A percentile compares a stretch with the other conserved stretches of the same genome.
phyloP scores from a whole-genome alignment of 2,888 invertebrate genomes.

The Leucophenga maculata region DNA sequence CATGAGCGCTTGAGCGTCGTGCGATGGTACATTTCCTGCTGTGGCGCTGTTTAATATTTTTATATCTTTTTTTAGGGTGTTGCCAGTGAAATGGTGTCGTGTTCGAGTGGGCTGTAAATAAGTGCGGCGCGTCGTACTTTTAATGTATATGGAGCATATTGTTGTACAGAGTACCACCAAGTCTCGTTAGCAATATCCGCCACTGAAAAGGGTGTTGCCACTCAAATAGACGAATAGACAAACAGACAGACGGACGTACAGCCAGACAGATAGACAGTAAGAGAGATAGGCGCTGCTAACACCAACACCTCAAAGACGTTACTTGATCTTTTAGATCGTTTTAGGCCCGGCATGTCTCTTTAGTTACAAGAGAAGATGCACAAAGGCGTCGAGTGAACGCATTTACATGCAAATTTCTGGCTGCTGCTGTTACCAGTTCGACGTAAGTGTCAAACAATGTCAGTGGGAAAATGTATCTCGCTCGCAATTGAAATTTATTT shows the following conservation, averaged over 20 bases:
- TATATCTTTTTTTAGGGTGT: conserved; percentile 52
- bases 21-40: conserved; percentile 3
- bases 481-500: conserved; percentile 68
- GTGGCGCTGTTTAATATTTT: background rate
- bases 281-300: too few species aligned
- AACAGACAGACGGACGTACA: too few species aligned
- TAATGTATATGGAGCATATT: conserved; percentile 61
- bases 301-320: too few species aligned
- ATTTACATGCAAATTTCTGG: conserved; percentile 61
- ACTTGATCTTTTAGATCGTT: too few species aligned
- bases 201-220: conserved; percentile 57
- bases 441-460: conserved; percentile 65
- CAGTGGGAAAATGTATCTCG: conserved; percentile 67
- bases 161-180: background rate
- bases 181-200: conserved; percentile 55
- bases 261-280: too few species aligned
- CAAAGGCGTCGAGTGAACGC: conserved; percentile 32
- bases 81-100: conserved; percentile 39
- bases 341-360: too few species aligned
- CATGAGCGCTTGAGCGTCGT: conserved; percentile 31
- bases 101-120: conserved; percentile 56
- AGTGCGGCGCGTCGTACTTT: conserved; percentile 51
- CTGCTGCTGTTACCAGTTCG: conserved; percentile 32
- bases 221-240: background rate
- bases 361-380: conserved; percentile 24